These are phyloP conservation scores for Cygnus buccinator DNA, from an alignment of 2,113 vertebrate genomes.

Conservation along the genomic window DNA sequence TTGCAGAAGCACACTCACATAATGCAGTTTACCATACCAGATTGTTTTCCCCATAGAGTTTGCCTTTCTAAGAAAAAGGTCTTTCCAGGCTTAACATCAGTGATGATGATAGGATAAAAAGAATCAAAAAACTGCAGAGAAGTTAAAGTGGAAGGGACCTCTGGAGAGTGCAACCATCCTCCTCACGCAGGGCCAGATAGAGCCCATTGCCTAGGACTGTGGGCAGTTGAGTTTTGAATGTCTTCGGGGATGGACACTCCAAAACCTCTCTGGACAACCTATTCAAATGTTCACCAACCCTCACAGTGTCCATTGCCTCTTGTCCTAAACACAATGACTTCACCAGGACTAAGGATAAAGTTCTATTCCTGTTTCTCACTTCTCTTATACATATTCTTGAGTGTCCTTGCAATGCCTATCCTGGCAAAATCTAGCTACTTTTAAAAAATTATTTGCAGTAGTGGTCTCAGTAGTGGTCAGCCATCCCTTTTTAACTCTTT, in stretches of 20 bases:
- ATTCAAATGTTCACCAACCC: not conserved
- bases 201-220: not conserved
- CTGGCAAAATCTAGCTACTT: not conserved
- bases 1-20: not conserved
- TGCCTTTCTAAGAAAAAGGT: not conserved
- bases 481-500: not conserved
- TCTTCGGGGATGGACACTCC: not conserved
- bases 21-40: not conserved
- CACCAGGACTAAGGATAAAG: not conserved
- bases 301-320: not conserved
- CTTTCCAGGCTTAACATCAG: not conserved
- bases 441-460: not conserved
- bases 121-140: not conserved
- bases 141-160: not conserved
- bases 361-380: not conserved
- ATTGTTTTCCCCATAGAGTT: not conserved
- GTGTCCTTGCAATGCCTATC: not conserved
- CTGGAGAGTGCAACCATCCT: not conserved
- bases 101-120: not conserved
- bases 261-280: not conserved
- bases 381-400: not conserved
- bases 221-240: not conserved
- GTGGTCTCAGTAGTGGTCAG: not conserved
- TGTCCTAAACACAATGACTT: not conserved
- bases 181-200: not conserved